Evolutionary conservation across 2,113 vertebrate genomes (phyloP), one percentile per base, ranked within the genome.

Genomic region (Corvus cornix): DNA sequence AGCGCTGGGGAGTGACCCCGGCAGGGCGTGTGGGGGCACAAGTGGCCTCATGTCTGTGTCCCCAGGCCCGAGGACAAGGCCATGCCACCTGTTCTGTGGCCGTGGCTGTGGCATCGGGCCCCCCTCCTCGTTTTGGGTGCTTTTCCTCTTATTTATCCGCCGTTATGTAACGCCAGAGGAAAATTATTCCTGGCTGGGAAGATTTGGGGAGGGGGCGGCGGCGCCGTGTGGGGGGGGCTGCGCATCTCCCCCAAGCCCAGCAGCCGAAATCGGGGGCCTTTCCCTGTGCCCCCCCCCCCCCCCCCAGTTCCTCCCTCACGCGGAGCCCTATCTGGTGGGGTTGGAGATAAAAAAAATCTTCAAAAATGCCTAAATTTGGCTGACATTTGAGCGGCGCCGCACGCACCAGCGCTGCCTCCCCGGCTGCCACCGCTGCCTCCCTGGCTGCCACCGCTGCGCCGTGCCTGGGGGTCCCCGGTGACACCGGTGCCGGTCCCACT

Each of bases 201-300:
- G 70, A 48, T 82, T 89, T 89, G 87, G 53, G 87, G 87, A 89
- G 87, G 87, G 87, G 87, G 87, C 78, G 60, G 87, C 28, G 31
- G 87, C 27, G 1, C 8, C 27, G 44, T 23, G 69, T 0, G 31
- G 51, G 43, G 64, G 64, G 52, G 52, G 53, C 37, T 26, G 78
- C 28, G 13, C 87, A 8, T 44, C 44, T 13, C 19, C 52, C 86
- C 46, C 22, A 3, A 6, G 4, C 48, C 37, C 77, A 9, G 52
- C 84, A n/a, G 60, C 77, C 7, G 1, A 51, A 67, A 20, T 14
- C 13, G 68, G 52, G 68, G 28, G 33, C 18, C 28, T 28, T 28
- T 44, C 33, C 52, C 26, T 27, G 6, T 13, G 16, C 31, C n/a
- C 53, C 37, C 14, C 46, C 20, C 16, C 44, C 33, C 27, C 13